Evolutionary conservation across 2,888 invertebrate genomes (phyloP).

Genomic region (Netelia virgata): DNA sequence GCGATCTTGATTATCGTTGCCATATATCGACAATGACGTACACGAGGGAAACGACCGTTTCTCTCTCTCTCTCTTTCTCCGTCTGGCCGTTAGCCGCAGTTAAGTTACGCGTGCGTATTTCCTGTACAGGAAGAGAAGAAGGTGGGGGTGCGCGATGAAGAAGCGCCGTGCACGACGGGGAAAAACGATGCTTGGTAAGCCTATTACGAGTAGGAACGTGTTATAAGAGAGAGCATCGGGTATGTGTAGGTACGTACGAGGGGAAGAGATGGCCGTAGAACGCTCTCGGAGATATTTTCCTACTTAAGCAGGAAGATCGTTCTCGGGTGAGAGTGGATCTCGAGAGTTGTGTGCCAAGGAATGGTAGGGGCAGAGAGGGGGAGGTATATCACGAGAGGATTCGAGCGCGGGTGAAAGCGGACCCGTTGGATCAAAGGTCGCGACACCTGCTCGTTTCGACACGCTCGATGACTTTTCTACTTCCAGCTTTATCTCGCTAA

Average conservation of each 20-base stretch:
- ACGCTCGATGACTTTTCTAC: slow-evolving; percentile 13
- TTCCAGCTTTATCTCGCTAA: not conserved
- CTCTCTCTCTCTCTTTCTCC: slow-evolving; percentile 3
- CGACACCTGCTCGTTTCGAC: slow-evolving; percentile 69
- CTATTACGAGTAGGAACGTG: slow-evolving; percentile 59
- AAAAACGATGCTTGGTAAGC: not conserved
- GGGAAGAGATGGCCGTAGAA: not conserved
- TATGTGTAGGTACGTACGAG: not conserved
- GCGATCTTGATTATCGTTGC: slow-evolving; percentile 26
- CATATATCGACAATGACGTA: slow-evolving; percentile 38
- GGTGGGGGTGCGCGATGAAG: slow-evolving; percentile 26
- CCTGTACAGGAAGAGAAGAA: slow-evolving; percentile 37
- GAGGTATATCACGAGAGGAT: slow-evolving; percentile 57
- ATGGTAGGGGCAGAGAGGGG: slow-evolving; percentile 4
- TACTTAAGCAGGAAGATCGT: slow-evolving; percentile 64
- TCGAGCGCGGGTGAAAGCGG: slow-evolving; percentile 71
- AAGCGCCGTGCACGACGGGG: slow-evolving; percentile 19
- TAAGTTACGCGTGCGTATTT: slow-evolving; percentile 48
- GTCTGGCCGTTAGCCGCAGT: slow-evolving; percentile 37
- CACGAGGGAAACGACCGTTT: slow-evolving; percentile 36
- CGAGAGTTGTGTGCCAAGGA: slow-evolving; percentile 34
- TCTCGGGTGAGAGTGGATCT: slow-evolving; percentile 61
- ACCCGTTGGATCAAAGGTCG: slow-evolving; percentile 70
- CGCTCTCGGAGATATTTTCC: slow-evolving; percentile 53
- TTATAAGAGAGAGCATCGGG: slow-evolving; percentile 45